A percentile compares a stretch with the other conserved stretches of the same genome.
These are phyloP conservation scores for Pseudochirops cupreus DNA, from an alignment of 2,797 vertebrate genomes.

Conservation along the genomic window DNA sequence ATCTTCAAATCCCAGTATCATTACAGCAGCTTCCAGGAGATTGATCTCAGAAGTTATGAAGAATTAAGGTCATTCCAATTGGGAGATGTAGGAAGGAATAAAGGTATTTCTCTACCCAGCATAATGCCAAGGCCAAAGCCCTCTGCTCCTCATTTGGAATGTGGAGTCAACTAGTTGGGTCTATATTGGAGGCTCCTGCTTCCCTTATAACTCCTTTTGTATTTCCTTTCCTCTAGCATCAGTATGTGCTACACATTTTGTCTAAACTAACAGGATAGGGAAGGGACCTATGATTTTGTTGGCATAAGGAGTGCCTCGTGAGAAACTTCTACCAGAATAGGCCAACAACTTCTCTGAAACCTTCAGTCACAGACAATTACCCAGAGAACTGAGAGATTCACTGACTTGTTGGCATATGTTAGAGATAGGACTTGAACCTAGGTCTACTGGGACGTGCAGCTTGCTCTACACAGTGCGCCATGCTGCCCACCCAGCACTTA, in stretches of 20 bases:
- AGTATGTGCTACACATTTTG: too few relatives aligned
- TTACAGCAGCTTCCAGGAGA: background rate
- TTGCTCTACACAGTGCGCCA: background rate
- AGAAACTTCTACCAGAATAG: background rate
- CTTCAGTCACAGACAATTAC: background rate
- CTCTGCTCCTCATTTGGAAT: background rate
- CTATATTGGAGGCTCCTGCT: background rate
- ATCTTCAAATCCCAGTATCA: too few relatives aligned
- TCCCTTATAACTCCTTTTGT: background rate
- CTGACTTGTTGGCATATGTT: background rate
- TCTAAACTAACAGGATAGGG: too few relatives aligned
- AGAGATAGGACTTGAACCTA: background rate
- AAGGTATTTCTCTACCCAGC: background rate
- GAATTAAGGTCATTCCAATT: background rate
- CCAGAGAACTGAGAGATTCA: background rate
- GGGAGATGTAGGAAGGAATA: background rate
- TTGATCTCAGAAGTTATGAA: background rate
- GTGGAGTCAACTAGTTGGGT: background rate
- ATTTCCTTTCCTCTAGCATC: background rate
- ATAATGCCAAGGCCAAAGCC: background rate
- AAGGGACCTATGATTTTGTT: background rate
- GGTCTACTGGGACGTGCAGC: background rate
- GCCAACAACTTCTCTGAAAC: background rate
- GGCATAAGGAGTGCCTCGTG: background rate
- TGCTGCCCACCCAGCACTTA: background rate